Base-by-base conservation (phyloP, 2,113 vertebrate genomes). In the Donacobius atricapilla region DNA sequence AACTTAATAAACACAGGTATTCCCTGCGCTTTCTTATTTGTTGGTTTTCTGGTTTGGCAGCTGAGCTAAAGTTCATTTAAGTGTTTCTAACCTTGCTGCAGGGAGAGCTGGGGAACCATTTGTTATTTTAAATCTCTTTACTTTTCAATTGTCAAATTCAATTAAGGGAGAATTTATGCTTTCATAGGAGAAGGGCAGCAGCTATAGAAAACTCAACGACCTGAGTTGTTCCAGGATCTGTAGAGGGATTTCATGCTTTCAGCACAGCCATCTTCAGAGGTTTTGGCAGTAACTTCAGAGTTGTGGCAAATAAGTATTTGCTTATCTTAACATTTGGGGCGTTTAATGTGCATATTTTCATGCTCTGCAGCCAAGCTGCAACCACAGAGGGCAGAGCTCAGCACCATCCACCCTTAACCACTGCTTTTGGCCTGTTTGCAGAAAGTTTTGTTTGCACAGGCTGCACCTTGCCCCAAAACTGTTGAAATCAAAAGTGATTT, bases 61-160 rank as follows among this genome's bases (percentile, higher is more conserved):
- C 89, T 89, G 78, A 97, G 68, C 92, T 93, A 5, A 96, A 93
- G 89, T 90, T 92, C 84, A 78, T 11, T 96, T 95, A 96, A 89
- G 35, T 84, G 63, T 96, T 63, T 94, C 78, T 95, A 85, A 92
- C 86, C 21, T 64, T 95, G 87, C 97, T 97, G 89, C 81, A 88
- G 96, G 95, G 90, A 89, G 96, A 83, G 76, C 78, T 80, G 78
- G 58, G 90, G 89, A 94, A 47, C 56, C 65, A 60, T 98, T 97
- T 97, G 88, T 97, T 97, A 87, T 96, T 96, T 96, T 91, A 95
- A 96, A 96, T 95, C 70, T 76, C 76, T 94, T 94, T 95, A 87
- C 90, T 95, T 97, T 94, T 93, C 97, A 96, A n/a, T 91, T 96
- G 97, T 97, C 97, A 91, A 80, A 84, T 97, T 96, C 91, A 93